These are phyloP conservation scores for Tetrao urogallus DNA, from an alignment of 2,113 vertebrate genomes.

Conservation along the genomic window DNA sequence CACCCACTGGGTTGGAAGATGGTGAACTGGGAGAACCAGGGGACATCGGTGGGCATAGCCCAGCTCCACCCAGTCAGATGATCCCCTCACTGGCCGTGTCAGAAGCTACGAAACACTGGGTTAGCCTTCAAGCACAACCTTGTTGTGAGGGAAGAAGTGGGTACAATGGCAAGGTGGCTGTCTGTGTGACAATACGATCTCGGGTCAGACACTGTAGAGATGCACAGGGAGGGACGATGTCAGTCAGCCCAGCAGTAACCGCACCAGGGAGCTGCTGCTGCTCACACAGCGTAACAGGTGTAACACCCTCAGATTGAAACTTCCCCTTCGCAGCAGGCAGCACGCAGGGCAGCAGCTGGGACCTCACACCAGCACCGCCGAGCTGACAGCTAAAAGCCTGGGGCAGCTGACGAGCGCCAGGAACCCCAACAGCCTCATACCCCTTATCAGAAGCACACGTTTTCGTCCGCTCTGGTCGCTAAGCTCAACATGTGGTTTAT, in stretches of 20 bases:
- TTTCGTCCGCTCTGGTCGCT: neutral
- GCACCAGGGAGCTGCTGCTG: neutral
- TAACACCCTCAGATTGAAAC: neutral
- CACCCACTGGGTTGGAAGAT: neutral
- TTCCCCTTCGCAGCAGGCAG: neutral
- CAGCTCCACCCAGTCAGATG: rapidly evolving
- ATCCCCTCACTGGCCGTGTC: rapidly evolving
- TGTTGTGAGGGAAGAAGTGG: neutral
- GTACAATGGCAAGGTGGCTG: no score
- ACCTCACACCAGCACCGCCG: rapidly evolving
- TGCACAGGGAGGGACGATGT: neutral
- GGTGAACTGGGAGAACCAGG: neutral
- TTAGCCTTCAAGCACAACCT: no score
- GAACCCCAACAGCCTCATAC: rapidly evolving
- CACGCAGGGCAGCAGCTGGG: rapidly evolving
- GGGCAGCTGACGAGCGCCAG: rapidly evolving
- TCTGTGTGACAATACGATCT: neutral
- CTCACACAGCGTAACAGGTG: neutral
- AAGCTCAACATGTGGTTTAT: rapidly evolving
- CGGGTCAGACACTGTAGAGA: neutral
- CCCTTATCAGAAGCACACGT: neutral
- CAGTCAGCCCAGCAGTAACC: neutral
- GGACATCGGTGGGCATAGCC: rapidly evolving
- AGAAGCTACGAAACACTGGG: neutral
- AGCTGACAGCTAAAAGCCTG: rapidly evolving